A percentile compares a stretch with the other conserved stretches of the same genome.
Conservation (phyloP, 2,888 invertebrate genomes). For the Orthosia gothica region DNA sequence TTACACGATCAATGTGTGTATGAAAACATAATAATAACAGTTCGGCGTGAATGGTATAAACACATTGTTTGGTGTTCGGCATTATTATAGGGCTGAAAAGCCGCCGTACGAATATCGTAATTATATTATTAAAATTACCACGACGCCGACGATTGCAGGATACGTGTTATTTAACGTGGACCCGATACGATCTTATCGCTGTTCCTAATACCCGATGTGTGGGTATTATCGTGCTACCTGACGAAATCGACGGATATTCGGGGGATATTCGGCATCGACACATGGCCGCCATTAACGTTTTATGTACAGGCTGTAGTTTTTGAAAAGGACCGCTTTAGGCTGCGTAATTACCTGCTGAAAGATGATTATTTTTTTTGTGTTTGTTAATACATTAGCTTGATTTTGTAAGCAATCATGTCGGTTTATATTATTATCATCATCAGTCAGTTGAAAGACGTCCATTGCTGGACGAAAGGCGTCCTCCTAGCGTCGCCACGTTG, state of each 20-base stretch:
- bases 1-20: conserved; percentile 61
- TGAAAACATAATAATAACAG: conserved; percentile 77
- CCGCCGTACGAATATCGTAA: conserved; percentile 87
- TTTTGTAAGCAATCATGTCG: too few relatives aligned
- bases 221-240: conserved; percentile 89
- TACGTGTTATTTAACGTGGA: conserved; percentile 90
- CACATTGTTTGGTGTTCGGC: conserved; percentile 77
- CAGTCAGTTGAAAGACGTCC: too few relatives aligned
- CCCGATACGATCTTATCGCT: conserved; percentile 89
- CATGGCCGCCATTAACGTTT: conserved; percentile 74
- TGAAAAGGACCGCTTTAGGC: conserved; percentile 6
- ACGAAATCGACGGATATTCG: conserved; percentile 85
- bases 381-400: too few relatives aligned
- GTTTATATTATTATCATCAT: too few relatives aligned
- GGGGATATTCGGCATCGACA: conserved; percentile 83
- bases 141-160: conserved; percentile 91
- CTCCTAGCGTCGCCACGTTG: too few relatives aligned
- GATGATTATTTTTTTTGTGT: background rate
- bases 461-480: too few relatives aligned
- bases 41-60: conserved; percentile 66
- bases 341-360: background rate
- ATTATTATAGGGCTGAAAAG: conserved; percentile 84
- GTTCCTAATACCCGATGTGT: conserved; percentile 90
- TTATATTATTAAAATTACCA: conserved; percentile 90
- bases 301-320: conserved; percentile 73